Percentiles rank a stretch among this genome's conserved stretches.
phyloP scores from a whole-genome alignment of 2,797 vertebrate species.

The Hydrolagus colliei region DNA sequence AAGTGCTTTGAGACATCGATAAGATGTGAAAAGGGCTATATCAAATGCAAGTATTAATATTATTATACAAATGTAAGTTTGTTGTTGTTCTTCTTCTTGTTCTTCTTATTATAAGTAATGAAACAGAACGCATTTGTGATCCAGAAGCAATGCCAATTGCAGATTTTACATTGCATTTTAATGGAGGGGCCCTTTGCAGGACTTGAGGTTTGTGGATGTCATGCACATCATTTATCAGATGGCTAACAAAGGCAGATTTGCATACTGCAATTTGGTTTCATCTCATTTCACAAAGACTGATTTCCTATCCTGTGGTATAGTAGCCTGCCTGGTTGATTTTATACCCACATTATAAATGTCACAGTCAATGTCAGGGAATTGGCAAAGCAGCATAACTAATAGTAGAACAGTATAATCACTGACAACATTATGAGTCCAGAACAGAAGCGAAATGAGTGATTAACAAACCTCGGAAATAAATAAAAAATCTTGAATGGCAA shows the following conservation, averaged over 20 bases:
- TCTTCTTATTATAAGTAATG: too few relatives aligned
- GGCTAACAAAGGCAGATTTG: not conserved
- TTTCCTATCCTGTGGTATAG: not conserved
- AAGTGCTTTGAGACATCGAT: too few relatives aligned
- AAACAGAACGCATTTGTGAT: not conserved
- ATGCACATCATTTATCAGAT: not conserved
- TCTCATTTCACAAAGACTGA: not conserved
- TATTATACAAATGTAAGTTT: too few relatives aligned
- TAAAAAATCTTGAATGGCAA: not conserved
- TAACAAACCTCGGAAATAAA: not conserved
- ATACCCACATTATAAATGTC: not conserved
- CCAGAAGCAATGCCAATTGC: not conserved
- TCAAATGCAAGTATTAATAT: too few relatives aligned
- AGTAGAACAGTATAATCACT: not conserved
- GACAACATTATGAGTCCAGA: not conserved
- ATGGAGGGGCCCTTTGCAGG: not conserved
- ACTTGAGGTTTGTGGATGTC: not conserved
- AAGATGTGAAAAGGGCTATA: too few relatives aligned
- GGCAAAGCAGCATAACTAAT: not conserved
- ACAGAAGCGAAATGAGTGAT: not conserved
- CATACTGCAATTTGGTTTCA: not conserved
- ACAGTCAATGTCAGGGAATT: not conserved
- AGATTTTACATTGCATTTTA: not conserved
- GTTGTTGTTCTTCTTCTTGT: too few relatives aligned
- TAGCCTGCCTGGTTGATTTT: not conserved